A percentile compares a stretch with the other conserved stretches of the same genome.
Evolutionary conservation across 2,797 vertebrate genomes (phyloP).

Genomic region (Telmatherina bonti): DNA sequence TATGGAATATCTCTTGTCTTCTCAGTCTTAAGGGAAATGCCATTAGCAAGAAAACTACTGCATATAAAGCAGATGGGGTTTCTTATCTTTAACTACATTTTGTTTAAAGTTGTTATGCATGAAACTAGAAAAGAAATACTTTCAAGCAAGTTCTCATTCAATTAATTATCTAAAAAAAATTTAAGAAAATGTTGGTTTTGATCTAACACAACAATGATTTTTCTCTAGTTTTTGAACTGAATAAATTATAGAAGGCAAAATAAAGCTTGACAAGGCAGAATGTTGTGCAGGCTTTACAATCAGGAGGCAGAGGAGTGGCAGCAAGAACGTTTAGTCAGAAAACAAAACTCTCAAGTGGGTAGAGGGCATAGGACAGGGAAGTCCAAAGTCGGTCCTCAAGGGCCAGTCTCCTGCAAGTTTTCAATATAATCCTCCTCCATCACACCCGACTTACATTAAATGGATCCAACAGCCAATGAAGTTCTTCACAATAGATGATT

Average conservation of each 20-base stretch:
- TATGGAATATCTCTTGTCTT: conserved; percentile 4
- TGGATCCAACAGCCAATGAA: too few species aligned
- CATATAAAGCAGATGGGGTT: background rate
- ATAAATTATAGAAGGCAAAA: conserved; percentile 37
- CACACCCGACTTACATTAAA: too few species aligned
- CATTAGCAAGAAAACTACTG: background rate
- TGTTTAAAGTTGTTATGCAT: conserved; percentile 6
- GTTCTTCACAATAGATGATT: too few species aligned
- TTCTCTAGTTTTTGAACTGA: conserved; percentile 10
- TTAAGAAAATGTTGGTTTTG: background rate
- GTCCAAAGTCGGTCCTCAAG: too few species aligned
- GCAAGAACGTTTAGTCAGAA: conserved; percentile 55
- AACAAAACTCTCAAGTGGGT: conserved; percentile 51
- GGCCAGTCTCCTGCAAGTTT: too few species aligned
- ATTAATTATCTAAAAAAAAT: conserved; percentile 2
- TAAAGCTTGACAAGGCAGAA: conserved; percentile 40
- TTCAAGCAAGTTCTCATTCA: background rate
- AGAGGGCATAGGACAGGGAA: conserved; percentile 24
- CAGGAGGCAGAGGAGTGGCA: conserved; percentile 13
- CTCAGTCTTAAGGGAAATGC: background rate
- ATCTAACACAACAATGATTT: background rate
- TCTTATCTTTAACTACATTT: background rate
- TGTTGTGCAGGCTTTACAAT: conserved; percentile 42
- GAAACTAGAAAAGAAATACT: background rate
- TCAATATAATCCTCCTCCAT: too few species aligned